Base-by-base conservation (phyloP, 2,113 vertebrate genomes). In the Labeo catla region DNA sequence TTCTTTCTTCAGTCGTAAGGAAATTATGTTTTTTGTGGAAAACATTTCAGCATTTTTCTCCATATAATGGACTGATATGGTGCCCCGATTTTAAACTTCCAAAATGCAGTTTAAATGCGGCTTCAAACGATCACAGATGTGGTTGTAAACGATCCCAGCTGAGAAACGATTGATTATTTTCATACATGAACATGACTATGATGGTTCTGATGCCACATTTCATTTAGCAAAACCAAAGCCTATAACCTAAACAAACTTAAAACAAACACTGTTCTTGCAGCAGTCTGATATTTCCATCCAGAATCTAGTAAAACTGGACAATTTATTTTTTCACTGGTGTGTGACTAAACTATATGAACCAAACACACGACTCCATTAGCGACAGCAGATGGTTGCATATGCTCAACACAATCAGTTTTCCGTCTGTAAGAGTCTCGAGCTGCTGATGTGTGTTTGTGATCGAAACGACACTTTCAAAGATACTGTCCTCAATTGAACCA, bases 311-410 rank as follows among this genome's bases (percentile, higher is more conserved):
- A 45, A 21, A 72, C 9, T 2, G 19, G 68, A 43, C 28, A n/a
- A n/a, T 43, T 43, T 12, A 45, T 8, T 2, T 11, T 49, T 49
- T 23, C 45, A 23, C 21, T 49, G 43, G 6, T 49, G 72, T 23
- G 72, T 74, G 72, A 74, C 21, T 73, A 73, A 73, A 47, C 70
- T 74, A 74, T 12, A 73, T 4, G 21, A 12, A 47, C 9, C 70
- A 73, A 19, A 72, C 39, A 11, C 68, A 45, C 1, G 72, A 49
- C 72, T 47, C 49, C 68, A 28, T 23, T n/a, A 72, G 39, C 39
- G 2, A 8, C 4, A 47, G 43, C 72, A 74, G 72, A 74, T n/a
- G 39, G 70, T 43, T 45, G 39, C 15, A 73, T 73, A 11, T 47
- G 43, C 21, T 47, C 70, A n/a, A 45, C 70, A 3, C 70, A n/a